These are phyloP conservation scores for Pteronura brasiliensis DNA, from an alignment of 2,113 vertebrate species.

Conservation along the genomic window DNA sequence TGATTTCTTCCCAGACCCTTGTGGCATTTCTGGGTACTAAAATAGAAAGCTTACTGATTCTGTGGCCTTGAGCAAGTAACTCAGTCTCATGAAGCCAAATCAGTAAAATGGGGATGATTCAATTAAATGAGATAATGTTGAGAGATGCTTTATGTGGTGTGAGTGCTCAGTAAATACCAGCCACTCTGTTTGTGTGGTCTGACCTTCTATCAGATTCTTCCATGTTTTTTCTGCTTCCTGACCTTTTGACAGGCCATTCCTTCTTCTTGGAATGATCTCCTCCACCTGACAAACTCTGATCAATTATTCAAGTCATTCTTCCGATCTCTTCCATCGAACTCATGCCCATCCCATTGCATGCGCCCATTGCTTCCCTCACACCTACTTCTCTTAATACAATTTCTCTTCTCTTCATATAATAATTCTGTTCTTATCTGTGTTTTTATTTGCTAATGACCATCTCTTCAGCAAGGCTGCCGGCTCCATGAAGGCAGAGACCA, in stretches of 20 bases:
- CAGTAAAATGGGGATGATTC: not conserved
- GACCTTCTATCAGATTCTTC: not conserved
- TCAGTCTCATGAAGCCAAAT: not conserved
- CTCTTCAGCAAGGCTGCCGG: not conserved
- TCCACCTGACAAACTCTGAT: not conserved
- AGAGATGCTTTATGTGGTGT: not conserved
- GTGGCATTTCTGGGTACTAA: not conserved
- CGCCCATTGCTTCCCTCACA: not conserved
- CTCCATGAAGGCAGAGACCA: not conserved
- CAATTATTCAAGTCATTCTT: not conserved
- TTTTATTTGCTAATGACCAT: not conserved
- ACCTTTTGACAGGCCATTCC: not conserved
- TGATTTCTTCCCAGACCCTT: not conserved
- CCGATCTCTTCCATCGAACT: not conserved
- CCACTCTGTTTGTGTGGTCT: not conserved
- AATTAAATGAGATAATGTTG: not conserved
- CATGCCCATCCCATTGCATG: not conserved
- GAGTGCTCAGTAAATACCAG: not conserved
- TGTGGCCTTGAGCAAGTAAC: not conserved
- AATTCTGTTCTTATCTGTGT: not conserved
- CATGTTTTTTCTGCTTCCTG: not conserved
- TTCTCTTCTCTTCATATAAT: not conserved
- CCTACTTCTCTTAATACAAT: not conserved
- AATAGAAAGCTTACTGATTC: not conserved
- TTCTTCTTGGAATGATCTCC: not conserved